phyloP scores from a whole-genome alignment of 2,113 vertebrate genomes.

The Micromys minutus region DNA sequence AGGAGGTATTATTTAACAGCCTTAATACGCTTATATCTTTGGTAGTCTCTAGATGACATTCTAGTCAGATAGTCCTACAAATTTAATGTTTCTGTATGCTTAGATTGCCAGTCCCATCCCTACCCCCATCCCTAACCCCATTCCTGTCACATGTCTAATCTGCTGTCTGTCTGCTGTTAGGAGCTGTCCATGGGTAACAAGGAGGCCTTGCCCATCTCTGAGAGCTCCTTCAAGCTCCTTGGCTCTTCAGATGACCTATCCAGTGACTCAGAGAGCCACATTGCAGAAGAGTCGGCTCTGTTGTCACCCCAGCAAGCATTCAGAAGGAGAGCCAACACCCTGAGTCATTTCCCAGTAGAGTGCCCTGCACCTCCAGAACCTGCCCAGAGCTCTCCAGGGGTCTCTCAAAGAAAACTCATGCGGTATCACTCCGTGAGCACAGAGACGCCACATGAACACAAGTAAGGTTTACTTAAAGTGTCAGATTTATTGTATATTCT shows the following conservation, averaged over 20 bases:
- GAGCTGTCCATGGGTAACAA: conserved; percentile 50
- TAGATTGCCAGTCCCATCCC: neutral
- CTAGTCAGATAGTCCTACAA: neutral
- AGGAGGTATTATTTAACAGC: neutral
- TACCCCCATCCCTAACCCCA: no score
- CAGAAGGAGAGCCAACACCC: conserved; percentile 92
- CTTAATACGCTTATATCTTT: neutral
- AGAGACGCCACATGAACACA: conserved; percentile 92
- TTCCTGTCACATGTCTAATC: neutral
- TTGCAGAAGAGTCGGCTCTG: conserved; percentile 29
- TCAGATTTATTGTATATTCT: neutral
- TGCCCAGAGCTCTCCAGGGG: conserved; percentile 81
- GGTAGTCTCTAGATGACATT: neutral
- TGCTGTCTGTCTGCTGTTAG: conserved; percentile 42
- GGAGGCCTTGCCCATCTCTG: neutral
- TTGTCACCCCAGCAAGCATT: conserved; percentile 86
- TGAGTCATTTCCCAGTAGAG: conserved; percentile 90
- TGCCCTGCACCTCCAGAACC: conserved; percentile 75
- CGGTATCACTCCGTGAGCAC: conserved; percentile 99
- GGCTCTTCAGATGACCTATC: conserved; percentile 90
- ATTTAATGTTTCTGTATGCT: neutral
- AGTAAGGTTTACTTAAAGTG: conserved; percentile 67
- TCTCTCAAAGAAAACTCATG: conserved; percentile 92
- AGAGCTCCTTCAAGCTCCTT: conserved; percentile 82
- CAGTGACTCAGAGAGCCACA: conserved; percentile 80